Percentiles rank a stretch among this genome's conserved stretches.
These are phyloP conservation scores for Nematolebias whitei DNA, from an alignment of 2,113 vertebrate species.

Conservation along the genomic window DNA sequence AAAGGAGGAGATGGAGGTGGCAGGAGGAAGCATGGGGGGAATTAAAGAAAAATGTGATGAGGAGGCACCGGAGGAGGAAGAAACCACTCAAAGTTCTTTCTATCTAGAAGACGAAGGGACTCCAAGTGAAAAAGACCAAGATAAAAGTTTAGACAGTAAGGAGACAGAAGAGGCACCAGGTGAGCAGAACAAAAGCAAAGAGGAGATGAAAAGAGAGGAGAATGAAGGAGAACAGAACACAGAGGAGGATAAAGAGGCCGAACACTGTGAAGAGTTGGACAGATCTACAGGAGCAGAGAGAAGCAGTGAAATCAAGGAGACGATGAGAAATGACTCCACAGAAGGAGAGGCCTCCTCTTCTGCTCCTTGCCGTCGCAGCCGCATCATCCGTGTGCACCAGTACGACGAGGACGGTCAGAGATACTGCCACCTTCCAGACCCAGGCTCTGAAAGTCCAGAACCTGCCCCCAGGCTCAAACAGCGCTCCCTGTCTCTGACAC, in stretches of 20 bases:
- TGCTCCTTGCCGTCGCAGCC: conserved; percentile 6
- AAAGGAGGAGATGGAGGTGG: neutral
- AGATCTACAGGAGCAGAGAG: neutral
- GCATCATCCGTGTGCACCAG: conserved; percentile 79
- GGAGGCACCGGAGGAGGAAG: neutral
- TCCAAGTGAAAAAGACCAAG: conserved; percentile 17
- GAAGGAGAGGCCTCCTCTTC: rapidly evolving
- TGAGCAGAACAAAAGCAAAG: neutral
- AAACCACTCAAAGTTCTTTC: neutral
- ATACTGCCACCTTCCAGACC: conserved; percentile 65
- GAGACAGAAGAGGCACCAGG: neutral
- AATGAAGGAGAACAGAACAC: neutral
- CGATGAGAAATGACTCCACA: neutral
- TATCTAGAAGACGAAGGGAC: conserved; percentile 8
- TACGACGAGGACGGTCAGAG: conserved; percentile 78
- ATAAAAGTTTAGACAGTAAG: neutral
- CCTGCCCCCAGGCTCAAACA: conserved; percentile 44
- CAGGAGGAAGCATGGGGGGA: neutral
- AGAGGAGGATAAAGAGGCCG: neutral
- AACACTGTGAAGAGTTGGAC: neutral
- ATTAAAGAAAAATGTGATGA: neutral
- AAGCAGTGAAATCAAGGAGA: neutral
- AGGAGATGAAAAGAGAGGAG: neutral
- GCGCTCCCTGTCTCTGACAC: conserved; percentile 72
- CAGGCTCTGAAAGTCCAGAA: neutral